Base-by-base conservation (phyloP, 2,113 vertebrate species). In the Ceyx melanurus region DNA sequence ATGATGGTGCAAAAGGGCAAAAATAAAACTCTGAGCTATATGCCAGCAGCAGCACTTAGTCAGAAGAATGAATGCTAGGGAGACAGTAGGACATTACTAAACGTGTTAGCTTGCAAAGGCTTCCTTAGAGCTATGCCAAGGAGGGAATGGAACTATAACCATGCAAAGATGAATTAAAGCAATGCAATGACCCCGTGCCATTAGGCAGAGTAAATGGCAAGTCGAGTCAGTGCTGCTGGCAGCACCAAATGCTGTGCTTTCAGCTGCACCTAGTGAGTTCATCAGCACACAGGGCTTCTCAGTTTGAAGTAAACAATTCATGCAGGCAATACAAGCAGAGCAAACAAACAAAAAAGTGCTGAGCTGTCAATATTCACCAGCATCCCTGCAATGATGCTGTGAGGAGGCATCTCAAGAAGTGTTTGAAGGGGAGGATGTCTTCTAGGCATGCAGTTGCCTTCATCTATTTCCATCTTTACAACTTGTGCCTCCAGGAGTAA, bases 351-450 rank as follows among this genome's bases (percentile, higher is more conserved):
- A 58, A 79, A 51, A 22, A 60, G 54, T 77, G 87, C 78, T 17
- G 9, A 92, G 67, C 62, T 82, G 68, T 89, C 78, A 94, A 64
- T 80, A 73, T 84, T 76, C 1, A 0, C 61, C 82, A 75, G 42
- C 62, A 82, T 82, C 33, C 74, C 81, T 54, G 64, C 60, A 91
- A 87, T 8, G 42, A 94, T 82, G 33, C 37, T 87, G 64, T 92
- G 96, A 83, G 82, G 56, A 94, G 26, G 51, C 71, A 77, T 87
- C 87, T 76, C 46, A 57, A 91, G 84, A 91, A 86, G 46, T 31
- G 74, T 96, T 85, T 87, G 67, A 94, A 90, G 64, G 53, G 67
- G 46, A 87, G 67, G 56, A 89, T 95, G 82, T 93, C 89, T 96
- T 94, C 81, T 56, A 95, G 92, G 77, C 93, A 70, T 66, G 43